Conservation (phyloP, 2,888 invertebrate species). For the Dioctria linearis region DNA sequence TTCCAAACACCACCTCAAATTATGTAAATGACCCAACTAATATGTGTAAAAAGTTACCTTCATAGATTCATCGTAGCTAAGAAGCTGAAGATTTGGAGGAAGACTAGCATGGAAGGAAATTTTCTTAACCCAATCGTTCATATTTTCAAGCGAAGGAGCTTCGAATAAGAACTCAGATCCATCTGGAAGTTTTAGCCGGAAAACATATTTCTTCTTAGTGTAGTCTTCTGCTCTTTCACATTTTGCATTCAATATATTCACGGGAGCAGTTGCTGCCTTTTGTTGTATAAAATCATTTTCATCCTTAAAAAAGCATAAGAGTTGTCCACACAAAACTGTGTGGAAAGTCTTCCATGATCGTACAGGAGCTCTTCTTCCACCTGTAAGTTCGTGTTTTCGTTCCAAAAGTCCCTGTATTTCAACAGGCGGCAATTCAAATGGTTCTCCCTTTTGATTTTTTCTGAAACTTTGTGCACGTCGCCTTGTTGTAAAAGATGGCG, state of each 20-base stretch:
- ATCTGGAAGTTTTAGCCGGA: conserved; percentile 88
- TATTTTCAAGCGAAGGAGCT: conserved; percentile 79
- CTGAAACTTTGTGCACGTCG: conserved; percentile 90
- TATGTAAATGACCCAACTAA: conserved; percentile 10
- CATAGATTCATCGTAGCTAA: conserved; percentile 83
- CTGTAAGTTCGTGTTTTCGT: conserved; percentile 94
- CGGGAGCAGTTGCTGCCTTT: conserved; percentile 89
- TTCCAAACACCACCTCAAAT: conserved; percentile 5
- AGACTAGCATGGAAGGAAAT: conserved; percentile 93
- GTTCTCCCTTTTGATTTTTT: conserved; percentile 77
- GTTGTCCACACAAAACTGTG: conserved; percentile 95
- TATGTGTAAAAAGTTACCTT: conserved; percentile 70
- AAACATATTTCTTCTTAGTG: conserved; percentile 94
- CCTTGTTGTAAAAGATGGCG: conserved; percentile 95
- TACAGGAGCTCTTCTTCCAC: conserved; percentile 94
- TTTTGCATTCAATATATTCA: conserved; percentile 83
- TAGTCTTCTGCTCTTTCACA: conserved; percentile 94
- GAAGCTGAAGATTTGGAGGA: conserved; percentile 89
- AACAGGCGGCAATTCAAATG: conserved; percentile 84
- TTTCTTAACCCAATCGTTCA: conserved; percentile 93
- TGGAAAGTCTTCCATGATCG: conserved; percentile 97
- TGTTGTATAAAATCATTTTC: conserved; percentile 90
- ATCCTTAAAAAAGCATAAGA: conserved; percentile 98
- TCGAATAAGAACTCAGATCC: conserved; percentile 95
- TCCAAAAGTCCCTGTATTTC: conserved; percentile 93